phyloP scores from a whole-genome alignment of 2,888 invertebrate species.

The Eulithis testata region DNA sequence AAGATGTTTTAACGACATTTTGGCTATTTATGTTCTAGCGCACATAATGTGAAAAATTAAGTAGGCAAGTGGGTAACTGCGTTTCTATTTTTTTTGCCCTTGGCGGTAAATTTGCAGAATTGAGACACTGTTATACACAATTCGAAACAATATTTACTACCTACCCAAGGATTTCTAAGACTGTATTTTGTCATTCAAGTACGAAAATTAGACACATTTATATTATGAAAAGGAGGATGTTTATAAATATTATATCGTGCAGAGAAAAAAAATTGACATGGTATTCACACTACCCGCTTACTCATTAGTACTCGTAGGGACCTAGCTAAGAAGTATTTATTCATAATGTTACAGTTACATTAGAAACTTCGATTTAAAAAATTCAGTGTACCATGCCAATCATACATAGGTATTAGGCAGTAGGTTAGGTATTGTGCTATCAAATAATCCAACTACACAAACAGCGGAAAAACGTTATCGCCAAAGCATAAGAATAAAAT shows the following conservation, averaged over 20 bases:
- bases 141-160: background rate
- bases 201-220: too few species aligned
- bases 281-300: too few species aligned
- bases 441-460: background rate
- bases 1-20: conserved; percentile 4
- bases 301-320: too few species aligned
- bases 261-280: too few species aligned
- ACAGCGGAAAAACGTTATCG: conserved; percentile 3
- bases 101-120: conserved; percentile 1
- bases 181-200: too few species aligned
- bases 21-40: background rate
- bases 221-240: too few species aligned
- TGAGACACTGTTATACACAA: background rate
- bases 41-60: background rate
- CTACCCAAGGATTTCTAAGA: too few species aligned
- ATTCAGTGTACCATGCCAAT: background rate
- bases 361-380: too few species aligned
- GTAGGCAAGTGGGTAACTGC: conserved; percentile 14
- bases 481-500: background rate
- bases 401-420: background rate
- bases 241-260: too few species aligned
- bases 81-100: conserved; percentile 11
- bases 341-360: too few species aligned
- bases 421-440: background rate
- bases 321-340: too few species aligned